Conservation (phyloP, 2,113 vertebrate species). For the Malurus melanocephalus region DNA sequence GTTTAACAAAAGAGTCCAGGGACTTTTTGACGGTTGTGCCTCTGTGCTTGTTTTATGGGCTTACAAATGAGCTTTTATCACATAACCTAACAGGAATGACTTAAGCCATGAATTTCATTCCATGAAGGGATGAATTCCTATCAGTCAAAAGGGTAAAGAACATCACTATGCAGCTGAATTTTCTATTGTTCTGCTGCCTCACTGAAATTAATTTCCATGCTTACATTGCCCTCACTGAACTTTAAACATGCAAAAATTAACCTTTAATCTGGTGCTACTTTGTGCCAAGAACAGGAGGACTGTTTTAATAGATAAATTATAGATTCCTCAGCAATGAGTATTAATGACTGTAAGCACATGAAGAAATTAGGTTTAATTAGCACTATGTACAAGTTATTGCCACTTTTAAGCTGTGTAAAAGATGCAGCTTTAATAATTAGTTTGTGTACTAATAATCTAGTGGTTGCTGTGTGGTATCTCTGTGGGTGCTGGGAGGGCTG, state of each 20-base stretch:
- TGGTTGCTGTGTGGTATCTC: not conserved
- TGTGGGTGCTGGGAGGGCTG: not conserved
- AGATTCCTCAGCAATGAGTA: not conserved
- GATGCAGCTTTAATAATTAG: not conserved
- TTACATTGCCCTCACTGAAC: not conserved
- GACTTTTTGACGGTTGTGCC: not conserved
- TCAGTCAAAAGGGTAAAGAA: not conserved
- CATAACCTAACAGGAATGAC: not conserved
- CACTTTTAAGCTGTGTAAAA: not conserved
- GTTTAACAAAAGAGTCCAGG: not conserved
- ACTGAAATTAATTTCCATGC: not conserved
- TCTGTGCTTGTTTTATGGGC: not conserved
- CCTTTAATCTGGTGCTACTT: conserved; percentile 9
- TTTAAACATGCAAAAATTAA: conserved; percentile 26
- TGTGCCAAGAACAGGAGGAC: not conserved
- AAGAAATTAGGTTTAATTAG: conserved; percentile 21
- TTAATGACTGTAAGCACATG: not conserved
- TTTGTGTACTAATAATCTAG: not conserved
- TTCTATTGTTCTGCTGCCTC: not conserved
- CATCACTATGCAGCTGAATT: not conserved
- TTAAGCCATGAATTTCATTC: not conserved
- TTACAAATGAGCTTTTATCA: not conserved
- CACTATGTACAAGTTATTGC: not conserved
- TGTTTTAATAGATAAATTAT: conserved; percentile 6
- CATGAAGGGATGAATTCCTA: not conserved